These are phyloP conservation scores for Onthophagus taurus DNA, from an alignment of 1,140 invertebrate species.

Conservation along the genomic window DNA sequence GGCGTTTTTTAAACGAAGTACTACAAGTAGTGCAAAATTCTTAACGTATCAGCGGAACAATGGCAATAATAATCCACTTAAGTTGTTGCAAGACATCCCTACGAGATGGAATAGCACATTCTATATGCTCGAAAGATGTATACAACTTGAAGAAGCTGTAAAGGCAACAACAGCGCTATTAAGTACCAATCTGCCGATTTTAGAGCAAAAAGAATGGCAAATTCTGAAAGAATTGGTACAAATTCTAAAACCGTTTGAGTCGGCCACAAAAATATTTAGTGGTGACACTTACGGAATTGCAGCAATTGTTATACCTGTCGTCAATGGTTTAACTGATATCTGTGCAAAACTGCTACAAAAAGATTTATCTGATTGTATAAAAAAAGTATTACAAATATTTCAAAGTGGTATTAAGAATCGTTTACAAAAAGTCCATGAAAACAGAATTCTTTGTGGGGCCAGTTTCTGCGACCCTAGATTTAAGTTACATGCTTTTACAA, in stretches of 20 bases:
- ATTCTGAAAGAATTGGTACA: slow-evolving; percentile 4
- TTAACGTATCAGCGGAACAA: slow-evolving; percentile 13
- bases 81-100: slow-evolving; percentile 25
- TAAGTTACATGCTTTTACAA: too few relatives aligned
- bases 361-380: too few relatives aligned
- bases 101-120: slow-evolving; percentile 32
- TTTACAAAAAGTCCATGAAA: too few relatives aligned
- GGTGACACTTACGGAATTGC: slow-evolving; percentile 4
- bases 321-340: too few relatives aligned
- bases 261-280: slow-evolving; percentile 15
- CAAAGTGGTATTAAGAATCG: too few relatives aligned
- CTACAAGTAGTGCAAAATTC: slow-evolving; percentile 20
- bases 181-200: slow-evolving; percentile 2
- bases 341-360: too few relatives aligned
- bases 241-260: slow-evolving; percentile 10
- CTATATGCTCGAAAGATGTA: slow-evolving; percentile 31
- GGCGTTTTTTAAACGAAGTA: slow-evolving; percentile 26
- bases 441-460: too few relatives aligned
- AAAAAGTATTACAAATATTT: too few relatives aligned
- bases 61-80: slow-evolving; percentile 2
- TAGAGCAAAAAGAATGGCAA: slow-evolving; percentile 5
- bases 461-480: too few relatives aligned
- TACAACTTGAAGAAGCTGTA: slow-evolving; percentile 20
- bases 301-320: slow-evolving; percentile 2
- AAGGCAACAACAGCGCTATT: background rate